These are phyloP conservation scores for Stichodactyla helianthus DNA, from an alignment of 64 coral and sea anemone species.

Conservation along the genomic window DNA sequence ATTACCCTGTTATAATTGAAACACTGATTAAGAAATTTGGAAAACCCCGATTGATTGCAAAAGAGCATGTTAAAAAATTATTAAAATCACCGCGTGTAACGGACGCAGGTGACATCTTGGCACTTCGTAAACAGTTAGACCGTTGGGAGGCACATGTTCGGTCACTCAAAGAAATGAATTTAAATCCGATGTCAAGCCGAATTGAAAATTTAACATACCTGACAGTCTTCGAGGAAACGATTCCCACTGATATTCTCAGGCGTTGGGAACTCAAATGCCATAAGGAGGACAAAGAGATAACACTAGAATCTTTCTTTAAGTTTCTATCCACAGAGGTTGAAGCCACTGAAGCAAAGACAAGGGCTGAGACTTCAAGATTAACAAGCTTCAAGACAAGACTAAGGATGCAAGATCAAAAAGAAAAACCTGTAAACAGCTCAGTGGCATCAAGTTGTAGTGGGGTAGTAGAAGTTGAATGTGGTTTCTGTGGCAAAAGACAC, in stretches of 20 bases:
- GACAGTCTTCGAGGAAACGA: conserved; percentile 1
- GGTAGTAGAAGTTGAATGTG: background rate
- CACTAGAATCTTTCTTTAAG: background rate
- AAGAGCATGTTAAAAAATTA: conserved; percentile 14
- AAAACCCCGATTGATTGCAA: conserved; percentile 1
- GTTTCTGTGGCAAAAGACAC: background rate
- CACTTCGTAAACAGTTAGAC: background rate
- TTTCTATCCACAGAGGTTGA: background rate
- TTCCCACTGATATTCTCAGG: background rate
- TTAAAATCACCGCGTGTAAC: conserved; percentile 17
- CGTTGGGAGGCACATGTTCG: background rate
- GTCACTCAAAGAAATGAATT: background rate
- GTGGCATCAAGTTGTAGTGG: background rate
- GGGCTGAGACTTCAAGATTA: background rate
- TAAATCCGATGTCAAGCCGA: background rate
- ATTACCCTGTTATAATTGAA: conserved; percentile 12
- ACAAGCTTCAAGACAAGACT: background rate
- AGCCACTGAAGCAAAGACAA: background rate
- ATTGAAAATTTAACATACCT: background rate
- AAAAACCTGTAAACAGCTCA: background rate
- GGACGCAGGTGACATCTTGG: background rate
- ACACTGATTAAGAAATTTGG: background rate
- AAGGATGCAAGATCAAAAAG: background rate
- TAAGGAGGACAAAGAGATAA: background rate
- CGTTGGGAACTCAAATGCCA: background rate